Conservation (phyloP, 2,113 vertebrate species). For the Rattus rattus region DNA sequence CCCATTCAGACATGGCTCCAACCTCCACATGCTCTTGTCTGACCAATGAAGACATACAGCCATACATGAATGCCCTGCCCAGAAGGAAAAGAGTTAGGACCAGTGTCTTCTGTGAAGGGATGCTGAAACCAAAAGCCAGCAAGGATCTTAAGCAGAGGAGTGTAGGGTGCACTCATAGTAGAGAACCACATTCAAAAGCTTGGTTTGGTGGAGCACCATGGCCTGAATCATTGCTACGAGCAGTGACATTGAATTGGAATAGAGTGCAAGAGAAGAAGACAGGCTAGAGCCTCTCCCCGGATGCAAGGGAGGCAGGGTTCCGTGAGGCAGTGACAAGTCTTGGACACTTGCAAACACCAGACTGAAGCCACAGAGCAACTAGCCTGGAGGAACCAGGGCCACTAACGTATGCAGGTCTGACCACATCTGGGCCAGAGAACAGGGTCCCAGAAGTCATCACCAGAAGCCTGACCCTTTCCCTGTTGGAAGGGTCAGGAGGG, state of each 20-base stretch:
- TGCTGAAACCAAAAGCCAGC: background rate
- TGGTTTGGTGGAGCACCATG: background rate
- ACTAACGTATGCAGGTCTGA: background rate
- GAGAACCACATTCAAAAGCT: background rate
- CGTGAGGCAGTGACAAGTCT: background rate
- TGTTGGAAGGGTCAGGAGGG: background rate
- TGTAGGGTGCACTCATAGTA: background rate
- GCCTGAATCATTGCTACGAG: background rate
- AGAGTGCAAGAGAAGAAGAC: background rate
- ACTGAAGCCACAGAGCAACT: background rate
- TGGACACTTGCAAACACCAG: background rate
- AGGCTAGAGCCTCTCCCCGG: background rate
- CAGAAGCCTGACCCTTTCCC: background rate
- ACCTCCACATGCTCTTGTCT: fast-evolving
- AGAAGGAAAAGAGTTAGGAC: background rate
- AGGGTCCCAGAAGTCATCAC: background rate
- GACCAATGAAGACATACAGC: background rate
- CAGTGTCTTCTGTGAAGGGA: background rate
- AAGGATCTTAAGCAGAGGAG: background rate
- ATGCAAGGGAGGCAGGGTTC: background rate
- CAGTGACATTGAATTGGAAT: background rate
- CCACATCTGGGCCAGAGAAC: background rate
- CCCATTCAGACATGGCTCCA: fast-evolving
- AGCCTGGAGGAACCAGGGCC: background rate
- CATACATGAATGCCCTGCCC: background rate